Evolutionary conservation across 2,113 vertebrate species (phyloP), one percentile per base, ranked within the genome.

Genomic region (Cynoglossus semilaevis): DNA sequence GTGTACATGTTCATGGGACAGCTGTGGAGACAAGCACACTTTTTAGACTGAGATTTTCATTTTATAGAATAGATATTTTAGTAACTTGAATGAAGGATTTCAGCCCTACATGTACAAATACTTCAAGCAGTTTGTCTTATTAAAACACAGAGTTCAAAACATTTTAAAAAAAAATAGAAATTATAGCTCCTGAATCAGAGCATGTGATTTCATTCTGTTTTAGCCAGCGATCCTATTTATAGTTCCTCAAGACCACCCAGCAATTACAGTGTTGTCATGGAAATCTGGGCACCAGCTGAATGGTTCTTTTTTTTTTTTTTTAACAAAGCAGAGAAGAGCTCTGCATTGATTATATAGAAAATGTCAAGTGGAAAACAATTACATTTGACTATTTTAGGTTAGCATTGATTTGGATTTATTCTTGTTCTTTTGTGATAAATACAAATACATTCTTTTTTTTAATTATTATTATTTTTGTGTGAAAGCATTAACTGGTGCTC

Each of bases 1-100:
- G 94, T 95, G 62, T 86, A 85, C 0, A 58, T 71, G 29, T 93
- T 83, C 37, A 91, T 7, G 1, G 94, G 74, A 54, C 95, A 98
- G 78, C 95, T 98, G 87, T 50, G 78, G 70, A 54, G 19, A 68
- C 9, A 22, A 22, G 18, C 1, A 17, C 56, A 29, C 22, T 29
- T 29, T 29, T 29, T 4, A 29, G 22, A 29, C 22, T 2, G 22
- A 29, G 22, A 29, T 29, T 29, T 29, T 29, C 22, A 29, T 29
- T 29, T 29, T 6, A 6, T 29, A 29, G 22, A 4, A 6, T 29
- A 29, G 22, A 29, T 29, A 29, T 29, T n/a, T n/a, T n/a, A n/a
- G n/a, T n/a, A n/a, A n/a, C n/a, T n/a, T n/a, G n/a, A n/a, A n/a
- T n/a, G n/a, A n/a, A n/a, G n/a, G n/a, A n/a, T n/a, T n/a, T n/a